Evolutionary conservation across 1,140 invertebrate species (phyloP), one percentile per base, ranked within the genome.

Genomic region (Drosophila lacteicornis): DNA sequence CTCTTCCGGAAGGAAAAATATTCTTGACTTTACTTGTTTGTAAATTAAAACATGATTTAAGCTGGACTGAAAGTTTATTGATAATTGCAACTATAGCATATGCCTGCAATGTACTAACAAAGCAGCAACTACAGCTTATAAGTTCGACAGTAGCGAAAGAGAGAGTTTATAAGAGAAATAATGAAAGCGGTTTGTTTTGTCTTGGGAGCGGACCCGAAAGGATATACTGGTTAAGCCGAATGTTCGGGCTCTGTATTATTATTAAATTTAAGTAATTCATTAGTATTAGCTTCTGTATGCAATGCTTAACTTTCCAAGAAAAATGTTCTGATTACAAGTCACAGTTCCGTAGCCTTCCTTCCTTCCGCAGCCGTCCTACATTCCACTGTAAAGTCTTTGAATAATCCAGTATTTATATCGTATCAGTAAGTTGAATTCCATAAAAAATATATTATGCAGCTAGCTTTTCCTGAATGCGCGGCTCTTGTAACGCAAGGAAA

Each of bases 401-500:
- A 45, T 65, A 45, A 45, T 17, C 5, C 40, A 13, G 11, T 45
- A 45, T 45, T 61, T 62, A 45, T 61, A 65, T 17, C 27, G 17
- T 62, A 66, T 66, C 63, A 36, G 30, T 62, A 22, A 62, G 57
- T 38, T 63, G 30, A 53, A 68, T 69, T 53, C 67, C 67, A 50
- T 27, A 27, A 36, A 38, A 36, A 38, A 36, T 30, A 36, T 69
- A 66, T 27, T 53, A 53, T 53, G 47, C n/a, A 51, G 33, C 17
- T 38, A 38, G 51, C 51, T 55, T 55, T 55, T 55, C 51, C 51
- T 55, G 51, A 55, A 38, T 55, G 3, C 6, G 50, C 27, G 50
- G 17, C 27, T 51, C 49, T 51, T 49, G 63, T 56, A 61, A 30
- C 25, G 67, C 43, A 36, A 36, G 69, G 51, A 73, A 73, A 73